Percentiles rank a stretch among this genome's conserved stretches.
Conservation (phyloP, 2,797 vertebrate species). For the Macropus fuliginosus region DNA sequence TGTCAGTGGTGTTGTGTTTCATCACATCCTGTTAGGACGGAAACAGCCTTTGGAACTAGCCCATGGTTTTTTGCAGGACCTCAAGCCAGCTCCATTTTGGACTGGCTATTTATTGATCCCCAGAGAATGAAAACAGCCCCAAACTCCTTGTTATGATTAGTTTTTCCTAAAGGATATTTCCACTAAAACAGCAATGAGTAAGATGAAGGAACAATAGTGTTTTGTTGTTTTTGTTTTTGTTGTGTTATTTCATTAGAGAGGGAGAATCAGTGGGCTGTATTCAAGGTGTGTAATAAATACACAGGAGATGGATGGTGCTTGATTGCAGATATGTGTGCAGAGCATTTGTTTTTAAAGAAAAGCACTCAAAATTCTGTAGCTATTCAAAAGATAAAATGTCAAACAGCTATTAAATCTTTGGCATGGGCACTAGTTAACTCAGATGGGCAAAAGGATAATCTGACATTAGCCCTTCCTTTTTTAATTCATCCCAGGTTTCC, state of each 20-base stretch:
- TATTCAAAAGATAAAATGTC: slow-evolving; percentile 51
- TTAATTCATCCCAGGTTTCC: slow-evolving; percentile 41
- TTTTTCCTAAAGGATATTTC: slow-evolving; percentile 61
- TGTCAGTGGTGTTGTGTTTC: slow-evolving; percentile 78
- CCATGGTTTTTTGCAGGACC: slow-evolving; percentile 76
- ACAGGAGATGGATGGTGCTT: slow-evolving; percentile 29
- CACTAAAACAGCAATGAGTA: slow-evolving; percentile 63
- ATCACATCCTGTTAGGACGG: slow-evolving; percentile 72
- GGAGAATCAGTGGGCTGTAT: slow-evolving; percentile 43
- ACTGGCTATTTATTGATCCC: slow-evolving; percentile 80
- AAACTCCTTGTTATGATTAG: slow-evolving; percentile 58
- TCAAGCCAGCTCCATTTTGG: slow-evolving; percentile 76
- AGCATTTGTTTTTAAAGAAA: slow-evolving; percentile 61
- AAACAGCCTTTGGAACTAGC: slow-evolving; percentile 68
- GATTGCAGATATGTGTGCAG: slow-evolving; percentile 19
- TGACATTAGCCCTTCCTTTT: background rate
- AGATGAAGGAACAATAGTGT: slow-evolving; percentile 69
- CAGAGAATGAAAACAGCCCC: slow-evolving; percentile 71
- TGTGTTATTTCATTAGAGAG: slow-evolving; percentile 35
- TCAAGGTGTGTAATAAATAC: slow-evolving; percentile 63
- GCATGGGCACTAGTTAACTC: background rate
- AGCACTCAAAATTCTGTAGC: slow-evolving; percentile 52
- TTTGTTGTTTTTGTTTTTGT: slow-evolving; percentile 61
- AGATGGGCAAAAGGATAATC: slow-evolving; percentile 33
- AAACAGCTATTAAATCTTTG: slow-evolving; percentile 41